These are phyloP conservation scores for Bimastos eiseni DNA, from an alignment of 2,888 invertebrate species.

Conservation along the genomic window DNA sequence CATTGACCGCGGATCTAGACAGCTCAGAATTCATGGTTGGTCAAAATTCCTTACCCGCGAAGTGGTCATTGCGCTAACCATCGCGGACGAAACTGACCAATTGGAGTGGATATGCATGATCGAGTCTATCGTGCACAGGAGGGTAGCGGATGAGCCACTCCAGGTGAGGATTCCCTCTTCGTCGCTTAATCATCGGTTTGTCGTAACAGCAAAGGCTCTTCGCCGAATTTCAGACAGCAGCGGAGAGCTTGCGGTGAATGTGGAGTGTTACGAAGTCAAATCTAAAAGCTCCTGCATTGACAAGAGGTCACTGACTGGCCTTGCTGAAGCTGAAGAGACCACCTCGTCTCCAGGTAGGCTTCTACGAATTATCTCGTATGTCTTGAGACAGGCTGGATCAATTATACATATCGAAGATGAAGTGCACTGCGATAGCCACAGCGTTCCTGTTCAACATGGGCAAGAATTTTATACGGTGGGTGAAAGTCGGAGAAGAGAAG, in stretches of 20 bases:
- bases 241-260: too few relatives aligned
- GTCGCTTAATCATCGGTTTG: background rate
- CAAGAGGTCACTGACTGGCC: too few relatives aligned
- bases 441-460: too few relatives aligned
- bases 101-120: constrained; percentile 1
- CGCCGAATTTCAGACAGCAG: background rate
- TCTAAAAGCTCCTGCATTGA: background rate
- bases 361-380: too few relatives aligned
- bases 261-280: background rate
- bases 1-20: background rate
- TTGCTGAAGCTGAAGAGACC: background rate
- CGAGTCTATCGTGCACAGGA: background rate
- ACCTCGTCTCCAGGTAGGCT: background rate
- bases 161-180: background rate
- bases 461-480: too few relatives aligned
- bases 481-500: too few relatives aligned
- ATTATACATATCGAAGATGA: too few relatives aligned
- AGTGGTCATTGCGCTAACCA: background rate
- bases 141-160: background rate
- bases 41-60: background rate
- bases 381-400: too few relatives aligned
- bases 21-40: background rate
- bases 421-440: too few relatives aligned
- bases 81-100: background rate
- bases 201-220: background rate